Evolutionary conservation across 2,888 invertebrate species (phyloP).

Genomic region (Cacoxenus indagator): DNA sequence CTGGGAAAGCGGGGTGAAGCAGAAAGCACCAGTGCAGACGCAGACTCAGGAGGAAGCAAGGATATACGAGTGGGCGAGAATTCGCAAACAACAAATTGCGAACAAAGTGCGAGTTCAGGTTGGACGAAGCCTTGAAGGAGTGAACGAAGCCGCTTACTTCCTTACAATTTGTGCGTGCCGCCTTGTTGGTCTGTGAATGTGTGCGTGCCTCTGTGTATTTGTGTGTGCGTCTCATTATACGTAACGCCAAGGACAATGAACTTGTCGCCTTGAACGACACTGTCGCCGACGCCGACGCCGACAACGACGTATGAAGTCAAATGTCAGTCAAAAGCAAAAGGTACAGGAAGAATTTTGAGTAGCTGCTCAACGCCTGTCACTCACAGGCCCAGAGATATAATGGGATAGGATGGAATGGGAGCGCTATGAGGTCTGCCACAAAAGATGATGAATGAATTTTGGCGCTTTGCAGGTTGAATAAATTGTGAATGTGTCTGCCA

Average conservation of each 20-base stretch:
- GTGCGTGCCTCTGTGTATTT: conserved; percentile 6
- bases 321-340: conserved; percentile 56
- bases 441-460: conserved; percentile 63
- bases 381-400: neutral
- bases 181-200: neutral
- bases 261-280: conserved; percentile 54
- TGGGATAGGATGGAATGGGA: conserved; percentile 20
- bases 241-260: conserved; percentile 57
- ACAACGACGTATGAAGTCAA: conserved; percentile 47
- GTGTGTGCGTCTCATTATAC: too few species aligned
- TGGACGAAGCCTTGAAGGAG: neutral
- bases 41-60: neutral
- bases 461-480: conserved; percentile 64
- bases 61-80: conserved; percentile 22
- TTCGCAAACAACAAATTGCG: conserved; percentile 60
- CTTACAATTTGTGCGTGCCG: conserved; percentile 5
- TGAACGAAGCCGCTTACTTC: neutral
- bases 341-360: conserved; percentile 14
- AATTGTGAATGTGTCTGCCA: conserved; percentile 41
- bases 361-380: conserved; percentile 27
- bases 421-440: conserved; percentile 46
- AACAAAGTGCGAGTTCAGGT: neutral
- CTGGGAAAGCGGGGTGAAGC: conserved; percentile 1
- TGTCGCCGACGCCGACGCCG: conserved; percentile 53
- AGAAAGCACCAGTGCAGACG: neutral